Conservation (phyloP, 2,888 invertebrate genomes). For the Liopterus haemorrhoidalis region DNA sequence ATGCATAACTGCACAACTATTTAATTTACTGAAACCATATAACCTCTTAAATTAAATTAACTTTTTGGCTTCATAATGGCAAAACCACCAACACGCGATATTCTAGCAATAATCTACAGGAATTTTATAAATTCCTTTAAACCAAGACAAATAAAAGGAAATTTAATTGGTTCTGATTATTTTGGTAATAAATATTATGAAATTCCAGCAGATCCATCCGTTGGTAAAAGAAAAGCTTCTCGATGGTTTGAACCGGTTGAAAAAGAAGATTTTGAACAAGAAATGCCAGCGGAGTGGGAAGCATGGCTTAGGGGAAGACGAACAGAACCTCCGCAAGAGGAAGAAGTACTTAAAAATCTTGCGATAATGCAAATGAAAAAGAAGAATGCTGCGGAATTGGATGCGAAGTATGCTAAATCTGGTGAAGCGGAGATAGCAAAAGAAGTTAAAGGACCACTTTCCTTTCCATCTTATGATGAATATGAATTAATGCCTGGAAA, state of each 20-base stretch:
- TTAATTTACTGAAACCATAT: too few relatives aligned
- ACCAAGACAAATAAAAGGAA: slow-evolving; percentile 52
- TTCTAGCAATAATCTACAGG: slow-evolving; percentile 48
- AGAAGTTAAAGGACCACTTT: slow-evolving; percentile 41
- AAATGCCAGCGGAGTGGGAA: slow-evolving; percentile 82
- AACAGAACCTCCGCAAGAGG: slow-evolving; percentile 61
- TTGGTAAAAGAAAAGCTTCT: slow-evolving; percentile 58
- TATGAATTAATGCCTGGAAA: slow-evolving; percentile 52
- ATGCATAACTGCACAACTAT: too few relatives aligned
- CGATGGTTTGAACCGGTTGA: slow-evolving; percentile 69
- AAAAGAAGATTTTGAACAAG: slow-evolving; percentile 62
- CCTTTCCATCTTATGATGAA: slow-evolving; percentile 44
- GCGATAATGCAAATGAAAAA: slow-evolving; percentile 68
- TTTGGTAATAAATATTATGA: slow-evolving; percentile 80
- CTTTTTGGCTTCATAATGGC: slow-evolving; percentile 32
- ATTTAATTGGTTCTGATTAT: slow-evolving; percentile 65
- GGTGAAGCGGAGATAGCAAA: slow-evolving; percentile 45
- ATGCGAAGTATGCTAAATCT: slow-evolving; percentile 50
- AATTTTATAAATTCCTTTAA: slow-evolving; percentile 60
- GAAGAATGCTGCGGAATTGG: slow-evolving; percentile 66
- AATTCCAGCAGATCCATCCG: slow-evolving; percentile 60
- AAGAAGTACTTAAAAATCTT: slow-evolving; percentile 66
- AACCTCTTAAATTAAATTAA: too few relatives aligned
- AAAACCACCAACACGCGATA: slow-evolving; percentile 37
- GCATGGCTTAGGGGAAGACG: slow-evolving; percentile 69